These are phyloP conservation scores for Troides oblongomaculatus DNA, from an alignment of 2,888 invertebrate genomes.

Conservation along the genomic window DNA sequence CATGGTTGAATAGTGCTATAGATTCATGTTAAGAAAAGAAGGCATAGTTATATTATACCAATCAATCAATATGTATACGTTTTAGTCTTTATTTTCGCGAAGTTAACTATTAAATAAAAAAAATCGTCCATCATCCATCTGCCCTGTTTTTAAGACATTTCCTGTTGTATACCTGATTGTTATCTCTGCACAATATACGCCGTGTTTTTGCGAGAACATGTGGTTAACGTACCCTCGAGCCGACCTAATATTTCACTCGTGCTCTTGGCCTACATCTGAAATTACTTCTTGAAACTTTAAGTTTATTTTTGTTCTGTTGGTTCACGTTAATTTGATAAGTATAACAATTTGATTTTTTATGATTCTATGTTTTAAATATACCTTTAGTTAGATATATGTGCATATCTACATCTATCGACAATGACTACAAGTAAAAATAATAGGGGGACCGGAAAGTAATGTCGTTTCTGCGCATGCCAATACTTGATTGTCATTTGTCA, in stretches of 20 bases:
- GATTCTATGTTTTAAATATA: not conserved
- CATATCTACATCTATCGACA: no score
- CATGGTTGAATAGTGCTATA: not conserved
- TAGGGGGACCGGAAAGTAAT: no score
- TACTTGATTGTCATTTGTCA: no score
- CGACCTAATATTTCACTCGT: constrained; percentile 2
- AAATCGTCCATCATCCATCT: not conserved
- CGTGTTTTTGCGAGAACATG: constrained; percentile 3
- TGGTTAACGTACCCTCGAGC: constrained; percentile 7
- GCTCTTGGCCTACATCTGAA: constrained; percentile 15
- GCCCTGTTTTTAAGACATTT: not conserved
- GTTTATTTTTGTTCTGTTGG: not conserved
- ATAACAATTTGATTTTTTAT: not conserved
- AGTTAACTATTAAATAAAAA: not conserved
- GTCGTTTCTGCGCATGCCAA: no score
- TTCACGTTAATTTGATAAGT: not conserved
- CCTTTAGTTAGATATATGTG: no score
- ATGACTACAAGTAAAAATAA: no score
- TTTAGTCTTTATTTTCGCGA: no score
- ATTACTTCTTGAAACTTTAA: constrained; percentile 1
- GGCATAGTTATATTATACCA: not conserved
- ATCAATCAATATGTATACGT: not conserved
- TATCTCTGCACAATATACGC: not conserved
- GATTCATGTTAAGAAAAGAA: not conserved
- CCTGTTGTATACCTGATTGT: not conserved